Base-by-base conservation (phyloP, 2,113 vertebrate genomes). In the Trichechus manatus region DNA sequence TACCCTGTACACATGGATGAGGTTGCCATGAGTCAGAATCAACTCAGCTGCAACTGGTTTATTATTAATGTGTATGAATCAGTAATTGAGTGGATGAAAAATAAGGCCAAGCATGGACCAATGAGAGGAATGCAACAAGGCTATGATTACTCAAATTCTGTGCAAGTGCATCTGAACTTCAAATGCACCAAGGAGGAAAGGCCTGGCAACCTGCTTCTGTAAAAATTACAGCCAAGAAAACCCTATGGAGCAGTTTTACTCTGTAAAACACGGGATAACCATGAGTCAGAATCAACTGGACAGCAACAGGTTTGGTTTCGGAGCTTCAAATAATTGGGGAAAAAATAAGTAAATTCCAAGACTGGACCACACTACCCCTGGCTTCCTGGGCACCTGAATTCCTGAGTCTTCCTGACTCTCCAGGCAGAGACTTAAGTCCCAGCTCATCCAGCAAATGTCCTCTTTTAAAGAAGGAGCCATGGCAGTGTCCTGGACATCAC, bases 311-410 rank as follows among this genome's bases (percentile, higher is more conserved):
- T 31, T 14, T 68, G 64, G 64, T 15, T 68, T 68, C 11, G 5
- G 31, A 86, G 86, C 27, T 86, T 96, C 44, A 29, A 72, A 78
- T 70, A 8, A 3, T 27, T 11, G 66, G 17, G 23, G 4, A 70
- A 77, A 56, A 74, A 75, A 97, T 93, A 68, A 23, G 42, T 66
- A 61, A 31, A 87, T 70, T 81, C 63, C 81, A 8, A 79, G 42
- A 25, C 1, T 6, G 44, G 7, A 53, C 14, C 8, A 2, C 22
- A 39, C 53, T 17, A 3, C 15, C 63, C 23, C 1, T 23, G 2
- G 84, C 22, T 68, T 66, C 80, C 64, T 33, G n/a, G n/a, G 14
- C 13, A 14, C 3, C 33, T 20, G 59, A 50, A 31, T 33, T 64
- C 39, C 31, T 13, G 42, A 79, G 22, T 5, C 19, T 87, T 81